Evolutionary conservation across 2,113 vertebrate species (phyloP).

Genomic region (Chloropsis cyanopogon): DNA sequence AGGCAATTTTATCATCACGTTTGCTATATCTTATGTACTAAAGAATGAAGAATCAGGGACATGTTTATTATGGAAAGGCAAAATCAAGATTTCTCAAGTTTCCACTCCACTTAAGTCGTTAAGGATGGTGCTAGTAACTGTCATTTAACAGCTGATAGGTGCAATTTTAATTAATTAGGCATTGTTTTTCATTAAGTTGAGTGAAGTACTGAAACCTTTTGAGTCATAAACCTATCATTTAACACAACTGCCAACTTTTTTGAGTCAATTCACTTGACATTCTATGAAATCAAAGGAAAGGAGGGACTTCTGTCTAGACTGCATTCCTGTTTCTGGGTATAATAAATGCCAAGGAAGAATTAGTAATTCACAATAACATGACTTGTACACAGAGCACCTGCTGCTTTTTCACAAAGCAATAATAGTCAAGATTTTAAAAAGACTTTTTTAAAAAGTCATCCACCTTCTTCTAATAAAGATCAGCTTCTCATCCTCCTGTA

Average conservation of each 20-base stretch:
- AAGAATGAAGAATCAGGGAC: neutral
- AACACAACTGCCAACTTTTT: neutral
- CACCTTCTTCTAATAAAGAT: neutral
- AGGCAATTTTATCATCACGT: neutral
- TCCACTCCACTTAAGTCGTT: neutral
- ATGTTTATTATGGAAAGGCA: neutral
- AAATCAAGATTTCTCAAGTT: neutral
- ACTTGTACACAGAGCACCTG: neutral
- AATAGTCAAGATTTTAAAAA: neutral
- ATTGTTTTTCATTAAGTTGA: constrained; percentile 13
- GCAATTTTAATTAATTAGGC: constrained; percentile 15
- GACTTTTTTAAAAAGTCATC: neutral
- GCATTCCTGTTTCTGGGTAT: neutral
- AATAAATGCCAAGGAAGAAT: constrained; percentile 5
- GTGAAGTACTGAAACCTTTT: neutral
- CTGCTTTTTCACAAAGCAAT: neutral
- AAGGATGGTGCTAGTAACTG: neutral
- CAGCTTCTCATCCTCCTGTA: neutral
- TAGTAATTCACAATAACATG: neutral
- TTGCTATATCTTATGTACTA: neutral
- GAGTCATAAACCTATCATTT: constrained; percentile 2
- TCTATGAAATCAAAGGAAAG: neutral
- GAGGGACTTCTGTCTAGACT: neutral
- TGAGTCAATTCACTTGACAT: neutral
- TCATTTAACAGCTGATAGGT: neutral